Evolutionary conservation across 2,888 invertebrate genomes (phyloP).

Genomic region (Cryptocephalus primarius): DNA sequence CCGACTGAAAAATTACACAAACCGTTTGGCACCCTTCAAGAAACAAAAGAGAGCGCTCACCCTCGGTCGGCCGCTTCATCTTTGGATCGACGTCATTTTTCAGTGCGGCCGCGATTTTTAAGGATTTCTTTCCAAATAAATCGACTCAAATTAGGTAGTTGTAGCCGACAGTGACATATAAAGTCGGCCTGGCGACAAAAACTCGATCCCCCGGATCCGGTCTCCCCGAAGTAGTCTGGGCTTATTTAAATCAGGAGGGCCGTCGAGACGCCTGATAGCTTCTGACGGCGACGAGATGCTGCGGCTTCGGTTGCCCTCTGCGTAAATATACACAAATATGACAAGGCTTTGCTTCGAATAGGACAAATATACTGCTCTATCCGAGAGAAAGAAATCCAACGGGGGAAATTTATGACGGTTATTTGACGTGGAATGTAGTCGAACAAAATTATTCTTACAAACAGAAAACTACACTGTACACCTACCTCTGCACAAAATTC

Average conservation of each 20-base stretch:
- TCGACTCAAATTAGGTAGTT: constrained; percentile 33
- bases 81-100: constrained; percentile 23
- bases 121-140: constrained; percentile 25
- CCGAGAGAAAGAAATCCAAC: too few species aligned
- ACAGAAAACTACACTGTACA: too few species aligned
- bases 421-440: too few species aligned
- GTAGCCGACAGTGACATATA: constrained; percentile 36
- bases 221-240: constrained; percentile 25
- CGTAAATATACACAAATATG: constrained; percentile 30
- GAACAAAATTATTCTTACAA: too few species aligned
- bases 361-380: neutral
- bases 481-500: too few species aligned
- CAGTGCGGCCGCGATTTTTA: constrained; percentile 21
- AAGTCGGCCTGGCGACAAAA: constrained; percentile 36
- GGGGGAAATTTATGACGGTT: too few species aligned
- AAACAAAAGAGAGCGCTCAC: too few species aligned
- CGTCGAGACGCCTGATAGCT: constrained; percentile 37
- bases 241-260: constrained; percentile 38
- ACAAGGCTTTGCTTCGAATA: constrained; percentile 13
- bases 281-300: constrained; percentile 32
- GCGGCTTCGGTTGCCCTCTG: constrained; percentile 24
- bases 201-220: constrained; percentile 30
- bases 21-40: too few species aligned
- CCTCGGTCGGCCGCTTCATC: too few species aligned
- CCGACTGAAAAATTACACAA: too few species aligned